Evolutionary conservation across 2,888 invertebrate species (phyloP).

Genomic region (Caenorhabditis macrosperma): DNA sequence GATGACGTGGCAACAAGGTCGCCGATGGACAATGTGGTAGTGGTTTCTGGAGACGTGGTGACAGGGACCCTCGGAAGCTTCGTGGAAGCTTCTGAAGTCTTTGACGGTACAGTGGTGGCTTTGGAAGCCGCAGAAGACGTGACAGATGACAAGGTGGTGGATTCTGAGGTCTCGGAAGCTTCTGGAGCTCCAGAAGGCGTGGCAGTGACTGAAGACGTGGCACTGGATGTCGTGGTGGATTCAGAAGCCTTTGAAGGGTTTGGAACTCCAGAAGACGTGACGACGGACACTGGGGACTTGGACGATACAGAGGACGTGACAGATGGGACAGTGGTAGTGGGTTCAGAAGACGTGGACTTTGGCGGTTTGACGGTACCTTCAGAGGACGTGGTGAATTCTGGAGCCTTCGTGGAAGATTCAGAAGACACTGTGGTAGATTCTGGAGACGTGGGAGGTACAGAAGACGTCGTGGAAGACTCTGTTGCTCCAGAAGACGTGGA

Average conservation of each 20-base stretch:
- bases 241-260: neutral
- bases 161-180: neutral
- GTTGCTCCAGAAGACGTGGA: neutral
- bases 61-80: neutral
- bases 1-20: conserved; percentile 4
- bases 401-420: neutral
- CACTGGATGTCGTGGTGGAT: neutral
- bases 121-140: neutral
- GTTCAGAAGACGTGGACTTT: neutral
- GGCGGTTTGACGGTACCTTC: too few species aligned
- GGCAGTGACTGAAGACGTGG: neutral
- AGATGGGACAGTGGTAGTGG: neutral
- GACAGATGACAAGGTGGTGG: neutral
- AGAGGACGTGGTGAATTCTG: neutral
- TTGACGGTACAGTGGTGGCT: neutral
- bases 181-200: conserved; percentile 6
- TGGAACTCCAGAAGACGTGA: neutral
- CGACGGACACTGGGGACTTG: neutral
- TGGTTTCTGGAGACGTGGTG: conserved; percentile 16
- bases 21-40: neutral
- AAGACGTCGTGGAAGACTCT: neutral
- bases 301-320: neutral
- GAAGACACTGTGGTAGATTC: conserved; percentile 2
- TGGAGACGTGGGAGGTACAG: neutral
- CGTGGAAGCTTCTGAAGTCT: conserved; percentile 3